Conservation (phyloP, 2,113 vertebrate genomes). For the Narcine bancroftii region DNA sequence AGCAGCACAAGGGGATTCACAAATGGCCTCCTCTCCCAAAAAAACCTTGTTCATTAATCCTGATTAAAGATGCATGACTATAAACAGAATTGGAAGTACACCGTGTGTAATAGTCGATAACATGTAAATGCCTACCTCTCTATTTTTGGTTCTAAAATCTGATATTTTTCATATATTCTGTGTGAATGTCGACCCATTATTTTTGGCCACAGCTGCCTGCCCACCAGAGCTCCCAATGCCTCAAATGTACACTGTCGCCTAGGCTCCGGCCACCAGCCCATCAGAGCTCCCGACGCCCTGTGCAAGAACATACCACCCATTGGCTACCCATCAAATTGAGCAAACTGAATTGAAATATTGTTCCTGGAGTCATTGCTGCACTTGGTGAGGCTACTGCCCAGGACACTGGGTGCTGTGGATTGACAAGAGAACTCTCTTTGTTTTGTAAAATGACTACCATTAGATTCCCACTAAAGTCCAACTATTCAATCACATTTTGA, state of each 20-base stretch:
- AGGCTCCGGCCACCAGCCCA: too few relatives aligned
- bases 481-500: neutral
- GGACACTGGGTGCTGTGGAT: neutral
- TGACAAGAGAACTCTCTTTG: neutral
- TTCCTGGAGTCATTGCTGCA: neutral
- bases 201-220: too few relatives aligned
- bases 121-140: too few relatives aligned
- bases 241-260: too few relatives aligned
- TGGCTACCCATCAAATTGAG: too few relatives aligned
- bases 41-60: neutral
- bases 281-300: too few relatives aligned
- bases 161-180: too few relatives aligned
- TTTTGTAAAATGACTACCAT: neutral
- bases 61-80: neutral
- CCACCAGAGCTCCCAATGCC: too few relatives aligned
- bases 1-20: neutral
- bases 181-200: too few relatives aligned
- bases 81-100: neutral
- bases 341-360: neutral
- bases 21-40: neutral
- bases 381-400: neutral
- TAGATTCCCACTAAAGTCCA: neutral
- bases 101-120: too few relatives aligned
- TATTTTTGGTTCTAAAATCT: too few relatives aligned
- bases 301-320: too few relatives aligned